phyloP scores from a whole-genome alignment of 2,888 invertebrate species.

The Epirrhoe tristata region DNA sequence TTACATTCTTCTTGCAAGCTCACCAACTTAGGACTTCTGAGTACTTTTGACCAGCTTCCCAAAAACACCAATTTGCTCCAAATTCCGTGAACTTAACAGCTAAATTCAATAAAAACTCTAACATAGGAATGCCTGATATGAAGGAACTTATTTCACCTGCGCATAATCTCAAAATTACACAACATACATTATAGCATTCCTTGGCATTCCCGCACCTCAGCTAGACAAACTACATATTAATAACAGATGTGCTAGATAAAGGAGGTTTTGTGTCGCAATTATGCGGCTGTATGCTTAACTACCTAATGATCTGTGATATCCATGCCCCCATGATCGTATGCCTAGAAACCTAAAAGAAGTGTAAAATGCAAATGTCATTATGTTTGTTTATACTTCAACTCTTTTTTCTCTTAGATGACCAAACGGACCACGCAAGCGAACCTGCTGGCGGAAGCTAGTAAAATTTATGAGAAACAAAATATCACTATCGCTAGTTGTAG shows the following conservation, averaged over 20 bases:
- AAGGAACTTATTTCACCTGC: slow-evolving; percentile 27
- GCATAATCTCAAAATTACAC: slow-evolving; percentile 20
- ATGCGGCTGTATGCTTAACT: slow-evolving; percentile 7
- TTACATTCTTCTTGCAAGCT: no score
- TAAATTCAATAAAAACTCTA: neutral
- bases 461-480: neutral
- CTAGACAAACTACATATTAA: slow-evolving; percentile 7
- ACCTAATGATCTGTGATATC: no score
- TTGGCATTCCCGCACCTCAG: slow-evolving; percentile 17
- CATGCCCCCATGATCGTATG: no score
- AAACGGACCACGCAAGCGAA: no score
- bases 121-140: slow-evolving; percentile 7
- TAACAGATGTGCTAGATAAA: neutral
- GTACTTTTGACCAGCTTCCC: no score
- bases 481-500: slow-evolving; percentile 7
- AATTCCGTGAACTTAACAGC: neutral
- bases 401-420: no score
- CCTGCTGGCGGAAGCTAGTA: no score
- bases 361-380: no score
- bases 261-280: neutral
- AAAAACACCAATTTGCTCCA: neutral
- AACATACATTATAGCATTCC: slow-evolving; percentile 31
- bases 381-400: no score
- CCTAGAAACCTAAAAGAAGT: neutral
- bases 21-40: no score